Evolutionary conservation across 64 coral and sea anemone genomes (phyloP).

Genomic region (Astreopora myriophthalma): DNA sequence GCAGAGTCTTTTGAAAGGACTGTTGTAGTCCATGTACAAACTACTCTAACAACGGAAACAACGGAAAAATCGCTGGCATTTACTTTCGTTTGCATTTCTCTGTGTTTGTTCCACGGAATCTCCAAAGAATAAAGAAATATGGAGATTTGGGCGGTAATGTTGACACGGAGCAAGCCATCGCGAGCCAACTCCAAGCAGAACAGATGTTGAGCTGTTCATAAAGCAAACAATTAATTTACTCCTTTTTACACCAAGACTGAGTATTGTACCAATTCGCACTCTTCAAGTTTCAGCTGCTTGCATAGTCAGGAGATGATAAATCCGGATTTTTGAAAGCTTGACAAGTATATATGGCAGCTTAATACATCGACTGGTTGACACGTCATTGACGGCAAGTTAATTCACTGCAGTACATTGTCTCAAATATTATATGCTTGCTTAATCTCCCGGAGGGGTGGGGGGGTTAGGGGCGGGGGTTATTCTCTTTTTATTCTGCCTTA

Average conservation of each 20-base stretch:
- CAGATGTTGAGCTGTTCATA: conserved; percentile 27
- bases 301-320: conserved; percentile 12
- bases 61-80: conserved; percentile 28
- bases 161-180: not conserved
- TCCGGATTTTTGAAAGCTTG: conserved; percentile 36
- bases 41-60: conserved; percentile 20
- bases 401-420: not conserved
- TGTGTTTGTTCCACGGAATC: conserved; percentile 41
- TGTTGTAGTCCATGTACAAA: conserved; percentile 16
- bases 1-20: not conserved
- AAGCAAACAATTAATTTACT: conserved; percentile 36
- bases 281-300: conserved; percentile 45
- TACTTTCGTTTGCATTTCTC: conserved; percentile 43
- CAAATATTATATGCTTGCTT: not conserved
- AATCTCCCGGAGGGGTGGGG: not conserved
- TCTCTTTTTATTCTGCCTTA: too few relatives aligned
- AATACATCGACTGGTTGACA: not conserved
- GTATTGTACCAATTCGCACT: not conserved
- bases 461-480: too few relatives aligned
- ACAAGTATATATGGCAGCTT: not conserved
- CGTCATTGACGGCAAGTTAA: not conserved
- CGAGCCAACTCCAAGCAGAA: conserved; percentile 35
- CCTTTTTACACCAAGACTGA: not conserved
- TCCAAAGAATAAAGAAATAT: conserved; percentile 28
- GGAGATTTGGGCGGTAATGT: conserved; percentile 29